These are phyloP conservation scores for Forbesichthys agassizii DNA, from an alignment of 2,113 vertebrate genomes.

Conservation along the genomic window DNA sequence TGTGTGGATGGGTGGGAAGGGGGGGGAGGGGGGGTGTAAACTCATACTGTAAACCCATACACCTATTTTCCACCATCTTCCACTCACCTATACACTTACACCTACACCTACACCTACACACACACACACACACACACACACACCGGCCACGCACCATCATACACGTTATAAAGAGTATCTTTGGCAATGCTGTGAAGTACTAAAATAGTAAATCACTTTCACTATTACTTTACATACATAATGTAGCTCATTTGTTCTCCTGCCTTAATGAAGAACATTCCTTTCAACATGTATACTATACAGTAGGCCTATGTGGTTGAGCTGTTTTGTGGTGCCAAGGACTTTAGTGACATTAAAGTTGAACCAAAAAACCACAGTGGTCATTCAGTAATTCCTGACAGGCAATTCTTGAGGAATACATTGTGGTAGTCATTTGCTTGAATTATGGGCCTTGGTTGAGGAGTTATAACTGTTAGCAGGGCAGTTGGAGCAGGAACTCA, in stretches of 20 bases:
- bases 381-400: constrained; percentile 8
- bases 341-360: not conserved
- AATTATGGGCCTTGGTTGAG: constrained; percentile 42
- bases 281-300: not conserved
- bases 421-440: constrained; percentile 40
- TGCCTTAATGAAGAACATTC: not conserved
- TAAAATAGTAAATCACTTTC: too few relatives aligned
- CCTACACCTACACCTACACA: too few relatives aligned
- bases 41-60: too few relatives aligned
- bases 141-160: too few relatives aligned
- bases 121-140: too few relatives aligned
- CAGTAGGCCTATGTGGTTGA: too few relatives aligned
- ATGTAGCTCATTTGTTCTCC: not conserved
- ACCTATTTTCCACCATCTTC: too few relatives aligned
- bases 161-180: too few relatives aligned
- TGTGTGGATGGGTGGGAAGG: too few relatives aligned
- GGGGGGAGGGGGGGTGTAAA: too few relatives aligned
- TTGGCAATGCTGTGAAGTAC: too few relatives aligned
- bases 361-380: not conserved
- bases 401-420: constrained; percentile 32
- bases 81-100: too few relatives aligned
- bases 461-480: constrained; percentile 37
- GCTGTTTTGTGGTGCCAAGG: not conserved
- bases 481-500: constrained; percentile 32
- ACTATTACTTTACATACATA: not conserved